These are phyloP conservation scores for Leucoma salicis DNA, from an alignment of 2,888 invertebrate genomes.

Conservation along the genomic window DNA sequence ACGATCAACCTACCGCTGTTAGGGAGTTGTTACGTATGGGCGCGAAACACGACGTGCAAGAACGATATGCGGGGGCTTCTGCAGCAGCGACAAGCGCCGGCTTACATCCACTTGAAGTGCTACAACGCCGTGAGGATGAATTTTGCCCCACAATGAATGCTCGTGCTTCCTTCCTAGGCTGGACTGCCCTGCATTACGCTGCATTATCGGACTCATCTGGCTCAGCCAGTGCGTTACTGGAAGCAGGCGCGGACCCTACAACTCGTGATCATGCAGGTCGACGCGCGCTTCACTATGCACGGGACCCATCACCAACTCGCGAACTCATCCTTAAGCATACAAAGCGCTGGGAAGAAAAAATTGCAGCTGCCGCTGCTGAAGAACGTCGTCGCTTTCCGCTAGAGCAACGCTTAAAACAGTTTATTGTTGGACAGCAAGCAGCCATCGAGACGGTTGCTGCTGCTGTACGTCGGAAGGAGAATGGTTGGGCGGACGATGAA, in stretches of 20 bases:
- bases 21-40: conserved; percentile 85
- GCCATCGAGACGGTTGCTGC: conserved; percentile 90
- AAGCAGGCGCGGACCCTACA: conserved; percentile 87
- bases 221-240: conserved; percentile 85
- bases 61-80: conserved; percentile 88
- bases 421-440: conserved; percentile 93
- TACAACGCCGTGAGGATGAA: conserved; percentile 89
- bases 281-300: conserved; percentile 87
- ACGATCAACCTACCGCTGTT: conserved; percentile 84
- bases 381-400: conserved; percentile 91
- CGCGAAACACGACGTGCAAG: conserved; percentile 89
- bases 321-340: conserved; percentile 83
- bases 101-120: conserved; percentile 87
- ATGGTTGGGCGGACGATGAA: conserved; percentile 96
- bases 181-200: conserved; percentile 95
- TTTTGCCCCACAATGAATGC: conserved; percentile 88
- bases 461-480: conserved; percentile 94
- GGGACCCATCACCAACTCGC: conserved; percentile 83
- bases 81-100: conserved; percentile 85
- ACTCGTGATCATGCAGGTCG: conserved; percentile 90
- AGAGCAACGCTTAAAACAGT: conserved; percentile 90
- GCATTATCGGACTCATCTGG: conserved; percentile 87
- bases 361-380: conserved; percentile 86
- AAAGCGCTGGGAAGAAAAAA: conserved; percentile 70
- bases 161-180: conserved; percentile 90